phyloP scores from a whole-genome alignment of 2,113 vertebrate species.

The Trematomus loennbergii region DNA sequence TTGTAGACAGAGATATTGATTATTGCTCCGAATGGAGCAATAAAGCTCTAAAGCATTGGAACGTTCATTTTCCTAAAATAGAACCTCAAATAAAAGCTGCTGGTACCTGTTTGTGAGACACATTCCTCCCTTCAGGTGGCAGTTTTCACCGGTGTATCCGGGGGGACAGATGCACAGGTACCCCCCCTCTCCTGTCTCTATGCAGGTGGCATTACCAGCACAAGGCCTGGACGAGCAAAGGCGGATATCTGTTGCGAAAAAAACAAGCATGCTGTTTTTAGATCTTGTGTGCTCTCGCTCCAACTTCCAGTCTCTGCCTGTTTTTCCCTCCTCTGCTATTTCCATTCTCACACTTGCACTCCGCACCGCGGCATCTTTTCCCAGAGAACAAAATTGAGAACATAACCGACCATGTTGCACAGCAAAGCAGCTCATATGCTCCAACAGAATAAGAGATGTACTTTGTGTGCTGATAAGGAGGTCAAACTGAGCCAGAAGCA shows the following conservation, averaged over 20 bases:
- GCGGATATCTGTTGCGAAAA: conserved; percentile 83
- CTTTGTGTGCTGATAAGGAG: conserved; percentile 32
- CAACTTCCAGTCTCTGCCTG: neutral
- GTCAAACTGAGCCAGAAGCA: conserved; percentile 38
- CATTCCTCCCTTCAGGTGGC: conserved; percentile 85
- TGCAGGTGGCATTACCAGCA: conserved; percentile 90
- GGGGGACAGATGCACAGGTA: conserved; percentile 89
- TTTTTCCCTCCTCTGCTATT: conserved; percentile 15
- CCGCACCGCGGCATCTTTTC: conserved; percentile 44
- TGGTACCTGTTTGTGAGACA: conserved; percentile 88
- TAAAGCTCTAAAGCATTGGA: too few relatives aligned
- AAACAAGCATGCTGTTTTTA: conserved; percentile 48
- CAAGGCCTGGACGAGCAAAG: conserved; percentile 89
- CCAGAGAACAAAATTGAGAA: conserved; percentile 51
- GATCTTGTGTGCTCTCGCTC: conserved; percentile 1
- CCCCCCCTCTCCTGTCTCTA: conserved; percentile 86
- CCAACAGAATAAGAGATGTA: conserved; percentile 31
- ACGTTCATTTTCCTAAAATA: conserved; percentile 8
- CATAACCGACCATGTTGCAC: conserved; percentile 7
- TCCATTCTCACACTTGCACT: conserved; percentile 30
- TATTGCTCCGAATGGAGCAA: too few relatives aligned
- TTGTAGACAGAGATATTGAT: conserved; percentile 16
- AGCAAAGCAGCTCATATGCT: conserved; percentile 31
- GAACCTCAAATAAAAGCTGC: neutral
- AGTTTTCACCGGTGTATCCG: conserved; percentile 87